Base-by-base conservation (phyloP, 2,113 vertebrate species). In the Deroptyus accipitrinus region DNA sequence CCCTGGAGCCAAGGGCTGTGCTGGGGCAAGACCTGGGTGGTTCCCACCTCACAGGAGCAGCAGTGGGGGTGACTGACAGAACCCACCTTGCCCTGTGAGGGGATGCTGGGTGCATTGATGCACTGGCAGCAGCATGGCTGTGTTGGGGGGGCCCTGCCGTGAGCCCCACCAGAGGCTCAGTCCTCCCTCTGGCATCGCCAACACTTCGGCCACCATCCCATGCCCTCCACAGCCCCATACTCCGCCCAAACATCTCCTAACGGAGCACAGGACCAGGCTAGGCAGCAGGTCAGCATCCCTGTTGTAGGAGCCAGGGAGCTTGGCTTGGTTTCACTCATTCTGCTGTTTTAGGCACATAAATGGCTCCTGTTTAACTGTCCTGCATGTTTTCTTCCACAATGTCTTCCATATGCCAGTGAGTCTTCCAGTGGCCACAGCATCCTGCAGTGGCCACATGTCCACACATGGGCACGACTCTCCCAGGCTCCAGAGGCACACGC, bases 41-140 rank as follows among this genome's bases (percentile, higher is more conserved):
- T 54, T 52, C 62, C 55, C 67, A 44, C 27, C 46, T 49, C 17
- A 5, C 3, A 8, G 83, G 30, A 48, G 59, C 64, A 66, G 54
- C 41, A 15, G 13, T 35, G 57, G 57, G 19, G 57, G 33, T 10
- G 42, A 25, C 23, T 18, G 3, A 5, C 1, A 8, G 76, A 27
- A 11, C 24, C 41, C 49, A 3, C 8, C 28, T 15, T 63, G 69
- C n/a, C 37, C 6, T 18, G 76, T 24, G 8, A 10, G 46, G 23
- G 68, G 63, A 5, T 28, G 39, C 39, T 19, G 49, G 7, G n/a
- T 4, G 17, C 25, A 1, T 6, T 20, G 51, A 16, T 66, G 59
- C 30, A 3, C 6, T 11, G 62, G 39, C 37, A 64, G 48, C 61
- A 80, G 63, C 13, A 0, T 14, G 39, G 69, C 44, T 0, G 0